These are phyloP conservation scores for Hippopotamus amphibius DNA, from an alignment of 2,113 vertebrate genomes.

Conservation along the genomic window DNA sequence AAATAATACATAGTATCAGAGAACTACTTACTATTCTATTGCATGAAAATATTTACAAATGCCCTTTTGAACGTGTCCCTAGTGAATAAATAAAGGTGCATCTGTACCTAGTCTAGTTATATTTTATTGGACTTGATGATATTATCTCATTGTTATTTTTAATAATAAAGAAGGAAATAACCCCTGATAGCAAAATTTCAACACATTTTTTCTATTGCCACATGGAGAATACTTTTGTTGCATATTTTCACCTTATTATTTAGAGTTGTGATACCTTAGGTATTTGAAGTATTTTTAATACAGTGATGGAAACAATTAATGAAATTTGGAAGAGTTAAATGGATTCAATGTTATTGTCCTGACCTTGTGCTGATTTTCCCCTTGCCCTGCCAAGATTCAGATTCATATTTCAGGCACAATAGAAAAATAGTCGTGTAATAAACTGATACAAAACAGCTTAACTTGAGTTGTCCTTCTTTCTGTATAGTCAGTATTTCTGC, in stretches of 20 bases:
- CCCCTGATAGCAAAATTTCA: not conserved
- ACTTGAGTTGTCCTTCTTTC: not conserved
- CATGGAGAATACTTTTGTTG: not conserved
- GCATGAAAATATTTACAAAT: constrained; percentile 12
- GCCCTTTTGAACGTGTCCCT: not conserved
- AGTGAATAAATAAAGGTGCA: not conserved
- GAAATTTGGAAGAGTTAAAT: not conserved
- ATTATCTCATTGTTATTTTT: not conserved
- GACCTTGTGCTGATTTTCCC: not conserved
- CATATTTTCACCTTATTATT: not conserved
- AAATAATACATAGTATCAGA: not conserved
- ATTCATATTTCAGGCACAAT: not conserved
- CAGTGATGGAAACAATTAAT: not conserved
- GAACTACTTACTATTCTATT: not conserved
- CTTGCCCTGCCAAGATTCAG: not conserved
- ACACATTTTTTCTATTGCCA: not conserved
- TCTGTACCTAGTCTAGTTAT: not conserved
- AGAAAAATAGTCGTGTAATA: not conserved
- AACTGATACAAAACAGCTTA: not conserved
- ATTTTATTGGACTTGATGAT: not conserved
- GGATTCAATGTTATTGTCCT: not conserved
- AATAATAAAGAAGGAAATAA: not conserved
- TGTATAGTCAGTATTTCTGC: not conserved
- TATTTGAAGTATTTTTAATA: not conserved
- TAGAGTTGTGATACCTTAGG: not conserved